Percentiles rank a stretch among this genome's conserved stretches.
Evolutionary conservation across 1,140 invertebrate species (phyloP).

Genomic region (Adoxophyes honmai): DNA sequence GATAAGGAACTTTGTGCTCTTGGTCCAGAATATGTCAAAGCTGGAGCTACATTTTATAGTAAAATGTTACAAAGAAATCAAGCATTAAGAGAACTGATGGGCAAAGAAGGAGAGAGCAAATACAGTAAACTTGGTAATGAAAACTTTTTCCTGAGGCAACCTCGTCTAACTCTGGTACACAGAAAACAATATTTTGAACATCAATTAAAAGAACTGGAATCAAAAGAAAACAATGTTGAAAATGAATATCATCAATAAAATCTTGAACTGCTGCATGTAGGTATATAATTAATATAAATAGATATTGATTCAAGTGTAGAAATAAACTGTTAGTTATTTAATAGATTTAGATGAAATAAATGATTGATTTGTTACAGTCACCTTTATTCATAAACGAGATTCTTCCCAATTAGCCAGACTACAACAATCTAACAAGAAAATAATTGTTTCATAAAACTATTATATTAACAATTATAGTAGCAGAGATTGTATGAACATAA

Average conservation of each 20-base stretch:
- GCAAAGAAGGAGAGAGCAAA: constrained; percentile 74
- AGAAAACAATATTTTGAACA: constrained; percentile 81
- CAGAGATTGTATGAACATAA: too few relatives aligned
- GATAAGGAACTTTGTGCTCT: constrained; percentile 80
- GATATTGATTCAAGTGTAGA: too few relatives aligned
- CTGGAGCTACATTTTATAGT: constrained; percentile 86
- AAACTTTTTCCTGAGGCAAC: constrained; percentile 80
- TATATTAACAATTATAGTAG: too few relatives aligned
- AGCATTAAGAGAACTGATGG: constrained; percentile 82
- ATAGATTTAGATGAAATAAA: too few relatives aligned
- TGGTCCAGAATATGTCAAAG: constrained; percentile 81
- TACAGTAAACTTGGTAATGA: constrained; percentile 85
- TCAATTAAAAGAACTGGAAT: constrained; percentile 37
- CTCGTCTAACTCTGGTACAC: constrained; percentile 79
- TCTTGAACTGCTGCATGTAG: neutral
- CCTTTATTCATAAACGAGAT: too few relatives aligned
- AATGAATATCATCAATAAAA: constrained; percentile 2
- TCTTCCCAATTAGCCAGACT: too few relatives aligned
- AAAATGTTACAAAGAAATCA: constrained; percentile 85
- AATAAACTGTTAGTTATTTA: too few relatives aligned
- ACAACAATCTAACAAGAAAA: too few relatives aligned
- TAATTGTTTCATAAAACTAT: too few relatives aligned
- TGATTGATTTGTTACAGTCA: too few relatives aligned
- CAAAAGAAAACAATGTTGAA: constrained; percentile 6
- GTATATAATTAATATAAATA: too few relatives aligned